Conservation (phyloP, 2,113 vertebrate genomes). For the Grammomys surdaster region DNA sequence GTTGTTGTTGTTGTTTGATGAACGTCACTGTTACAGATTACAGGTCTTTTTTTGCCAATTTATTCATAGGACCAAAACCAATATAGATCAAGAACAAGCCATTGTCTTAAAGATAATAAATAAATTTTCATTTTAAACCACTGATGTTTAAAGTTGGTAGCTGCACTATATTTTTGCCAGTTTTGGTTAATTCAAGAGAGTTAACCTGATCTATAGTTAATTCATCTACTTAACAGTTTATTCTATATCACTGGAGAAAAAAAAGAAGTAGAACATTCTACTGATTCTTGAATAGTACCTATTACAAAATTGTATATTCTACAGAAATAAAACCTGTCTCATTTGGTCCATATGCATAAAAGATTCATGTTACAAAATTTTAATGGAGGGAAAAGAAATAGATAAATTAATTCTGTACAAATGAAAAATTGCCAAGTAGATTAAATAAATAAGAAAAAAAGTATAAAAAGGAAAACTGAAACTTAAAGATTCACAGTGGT, state of each 20-base stretch:
- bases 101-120: background rate
- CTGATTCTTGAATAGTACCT: background rate
- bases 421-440: background rate
- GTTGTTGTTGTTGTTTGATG: background rate
- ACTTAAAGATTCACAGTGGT: background rate
- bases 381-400: background rate
- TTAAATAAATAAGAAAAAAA: background rate
- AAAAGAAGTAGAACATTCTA: background rate
- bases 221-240: background rate
- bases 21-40: background rate
- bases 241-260: background rate
- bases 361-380: background rate
- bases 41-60: background rate
- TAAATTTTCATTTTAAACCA: background rate
- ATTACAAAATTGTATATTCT: background rate
- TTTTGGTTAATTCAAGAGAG: background rate
- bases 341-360: background rate
- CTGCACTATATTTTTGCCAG: background rate
- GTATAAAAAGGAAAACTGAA: background rate
- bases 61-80: background rate
- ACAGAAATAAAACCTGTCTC: background rate
- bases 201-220: background rate
- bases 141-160: background rate
- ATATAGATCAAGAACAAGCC: background rate
- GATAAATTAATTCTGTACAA: background rate